These are phyloP conservation scores for Proterorhinus semilunaris DNA, from an alignment of 2,113 vertebrate species.

Conservation along the genomic window DNA sequence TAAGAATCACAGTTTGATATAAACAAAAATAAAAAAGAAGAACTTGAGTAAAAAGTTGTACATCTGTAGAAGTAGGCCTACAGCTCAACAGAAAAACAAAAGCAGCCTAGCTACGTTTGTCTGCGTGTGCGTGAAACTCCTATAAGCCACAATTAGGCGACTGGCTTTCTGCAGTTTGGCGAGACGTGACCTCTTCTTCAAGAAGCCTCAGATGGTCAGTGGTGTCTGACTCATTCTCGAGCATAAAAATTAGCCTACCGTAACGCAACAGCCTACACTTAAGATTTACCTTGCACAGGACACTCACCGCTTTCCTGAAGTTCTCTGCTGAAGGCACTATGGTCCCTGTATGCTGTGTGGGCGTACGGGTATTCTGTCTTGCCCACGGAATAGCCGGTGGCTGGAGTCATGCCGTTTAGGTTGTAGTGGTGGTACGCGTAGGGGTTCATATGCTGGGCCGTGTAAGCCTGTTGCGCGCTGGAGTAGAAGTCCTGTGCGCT, in stretches of 20 bases:
- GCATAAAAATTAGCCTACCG: neutral
- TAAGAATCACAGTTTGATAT: neutral
- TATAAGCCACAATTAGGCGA: neutral
- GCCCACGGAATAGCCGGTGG: conserved; percentile 83
- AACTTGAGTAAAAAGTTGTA: neutral
- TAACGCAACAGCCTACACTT: neutral
- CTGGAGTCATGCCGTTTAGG: conserved; percentile 84
- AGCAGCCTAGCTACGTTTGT: neutral
- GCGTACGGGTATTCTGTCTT: conserved; percentile 93
- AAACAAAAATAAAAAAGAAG: too few relatives aligned
- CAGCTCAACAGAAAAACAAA: neutral
- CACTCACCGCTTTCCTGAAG: conserved; percentile 88
- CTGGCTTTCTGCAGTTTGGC: neutral
- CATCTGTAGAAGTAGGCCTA: neutral
- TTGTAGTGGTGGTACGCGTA: conserved; percentile 90
- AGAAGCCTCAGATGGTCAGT: conserved; percentile 7
- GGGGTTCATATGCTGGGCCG: conserved; percentile 83
- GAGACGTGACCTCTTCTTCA: neutral
- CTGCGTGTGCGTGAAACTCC: neutral
- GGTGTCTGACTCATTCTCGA: conserved; percentile 1
- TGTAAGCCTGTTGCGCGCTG: conserved; percentile 75
- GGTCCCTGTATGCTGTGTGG: conserved; percentile 86
- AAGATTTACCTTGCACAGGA: neutral
- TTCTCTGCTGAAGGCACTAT: conserved; percentile 89
- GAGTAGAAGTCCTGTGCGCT: conserved; percentile 86